Conservation (phyloP, 1,140 invertebrate species). For the Yoshiicerus persimilis region DNA sequence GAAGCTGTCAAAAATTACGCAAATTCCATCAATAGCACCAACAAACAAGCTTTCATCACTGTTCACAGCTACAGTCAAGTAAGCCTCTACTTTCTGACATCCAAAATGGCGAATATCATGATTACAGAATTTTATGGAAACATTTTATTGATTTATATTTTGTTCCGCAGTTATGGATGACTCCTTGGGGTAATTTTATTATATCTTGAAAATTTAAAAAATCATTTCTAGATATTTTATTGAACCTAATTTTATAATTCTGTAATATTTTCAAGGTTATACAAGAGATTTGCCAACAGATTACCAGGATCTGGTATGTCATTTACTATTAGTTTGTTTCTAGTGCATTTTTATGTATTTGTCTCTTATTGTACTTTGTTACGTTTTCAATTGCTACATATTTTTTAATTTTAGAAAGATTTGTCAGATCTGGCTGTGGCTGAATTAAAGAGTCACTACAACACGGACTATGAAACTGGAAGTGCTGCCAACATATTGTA, state of each 20-base stretch:
- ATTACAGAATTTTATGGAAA: background rate
- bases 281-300: constrained; percentile 51
- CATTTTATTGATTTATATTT: background rate
- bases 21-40: background rate
- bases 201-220: background rate
- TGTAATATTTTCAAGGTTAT: constrained; percentile 48
- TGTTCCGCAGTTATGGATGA: constrained; percentile 49
- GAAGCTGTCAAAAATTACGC: constrained; percentile 38
- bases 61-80: constrained; percentile 47
- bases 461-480: constrained; percentile 51
- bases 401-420: constrained; percentile 27
- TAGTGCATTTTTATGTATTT: background rate
- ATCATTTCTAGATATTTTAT: background rate
- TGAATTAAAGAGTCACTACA: constrained; percentile 33
- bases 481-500: constrained; percentile 51
- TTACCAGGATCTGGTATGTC: constrained; percentile 52
- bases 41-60: constrained; percentile 38
- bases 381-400: background rate
- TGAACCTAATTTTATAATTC: background rate
- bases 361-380: background rate
- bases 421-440: constrained; percentile 34
- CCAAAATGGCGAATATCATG: background rate
- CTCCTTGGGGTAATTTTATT: constrained; percentile 51
- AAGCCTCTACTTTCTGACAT: background rate
- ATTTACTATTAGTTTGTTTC: background rate